Base-by-base conservation (phyloP, 2,888 invertebrate species). In the Aporophyla nigra region DNA sequence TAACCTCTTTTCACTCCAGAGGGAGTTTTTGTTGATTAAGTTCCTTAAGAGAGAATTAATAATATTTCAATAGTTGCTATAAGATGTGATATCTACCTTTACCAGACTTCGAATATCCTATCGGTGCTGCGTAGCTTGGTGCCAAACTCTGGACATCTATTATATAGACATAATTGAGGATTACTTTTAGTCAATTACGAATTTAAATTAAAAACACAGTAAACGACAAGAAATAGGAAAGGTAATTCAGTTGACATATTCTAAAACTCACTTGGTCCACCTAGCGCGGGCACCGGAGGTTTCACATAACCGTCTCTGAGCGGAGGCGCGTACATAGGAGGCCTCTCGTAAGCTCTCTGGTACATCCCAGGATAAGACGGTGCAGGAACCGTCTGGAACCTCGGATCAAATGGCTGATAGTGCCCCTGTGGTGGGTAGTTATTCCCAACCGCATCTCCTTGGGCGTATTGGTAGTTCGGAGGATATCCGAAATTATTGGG, bases 281-380 rank as follows among this genome's bases (percentile, higher is more conserved):
- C 63, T 65, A 73, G 43, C 27, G 70, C 74, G 12, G 74, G 70
- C 1, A 69, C 12, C 10, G 43, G 80, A 1, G 72, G 46, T 58
- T 71, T 68, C 21, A 61, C 63, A 56, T 81, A 83, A n/a, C 71
- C 51, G 0, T 78, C 71, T 59, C 76, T 74, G 10, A 61, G 53
- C 14, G 72, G 73, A 59, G 83, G 58, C 27, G 59, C 75, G 21
- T 83, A 87, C 43, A 79, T 63, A 2, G 78, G 54, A 14, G 78
- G 73, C 43, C 82, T 69, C 0, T 82, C 81, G 24, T 84, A 84
- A 56, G 84, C 70, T 54, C 75, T 73, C 49, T 87, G 86, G 63
- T 89, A 90, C 33, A 86, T 43, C 14, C 82, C 65, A 27, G 89
- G 79, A 51, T 89, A 90, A 0, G 84, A n/a, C 7, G 90, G 79